A percentile compares a stretch with the other conserved stretches of the same genome.
Conservation (phyloP, 2,113 vertebrate genomes). For the Meriones unguiculatus region DNA sequence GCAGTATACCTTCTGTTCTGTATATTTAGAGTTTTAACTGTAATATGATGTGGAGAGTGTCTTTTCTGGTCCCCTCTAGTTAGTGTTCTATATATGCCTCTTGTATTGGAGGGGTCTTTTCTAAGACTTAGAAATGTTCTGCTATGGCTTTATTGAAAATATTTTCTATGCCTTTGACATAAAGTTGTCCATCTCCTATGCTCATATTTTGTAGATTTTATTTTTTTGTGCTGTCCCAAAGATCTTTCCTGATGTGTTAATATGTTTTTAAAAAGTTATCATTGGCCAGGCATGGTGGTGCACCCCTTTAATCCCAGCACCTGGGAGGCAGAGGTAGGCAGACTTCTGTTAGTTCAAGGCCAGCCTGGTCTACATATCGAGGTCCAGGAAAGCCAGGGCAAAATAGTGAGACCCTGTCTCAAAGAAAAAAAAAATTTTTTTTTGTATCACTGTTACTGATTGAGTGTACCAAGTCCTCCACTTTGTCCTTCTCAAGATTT, state of each 20-base stretch:
- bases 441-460: too few species aligned
- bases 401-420: too few species aligned
- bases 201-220: neutral
- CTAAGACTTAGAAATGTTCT: neutral
- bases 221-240: neutral
- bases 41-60: neutral
- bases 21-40: neutral
- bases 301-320: neutral
- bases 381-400: too few species aligned
- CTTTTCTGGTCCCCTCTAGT: neutral
- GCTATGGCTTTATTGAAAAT: neutral
- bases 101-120: neutral
- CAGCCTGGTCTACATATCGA: too few species aligned
- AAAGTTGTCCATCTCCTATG: neutral
- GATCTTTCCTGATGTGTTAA: neutral
- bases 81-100: neutral
- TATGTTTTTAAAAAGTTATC: neutral
- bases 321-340: neutral
- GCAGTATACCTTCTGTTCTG: neutral
- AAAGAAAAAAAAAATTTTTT: too few species aligned
- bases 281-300: neutral
- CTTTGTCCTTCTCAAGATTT: too few species aligned
- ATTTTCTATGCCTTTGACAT: neutral
- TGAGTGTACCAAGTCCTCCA: too few species aligned
- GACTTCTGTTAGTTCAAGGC: neutral